Conservation (phyloP, 1,140 invertebrate species). For the Stegodyphus dumicola region DNA sequence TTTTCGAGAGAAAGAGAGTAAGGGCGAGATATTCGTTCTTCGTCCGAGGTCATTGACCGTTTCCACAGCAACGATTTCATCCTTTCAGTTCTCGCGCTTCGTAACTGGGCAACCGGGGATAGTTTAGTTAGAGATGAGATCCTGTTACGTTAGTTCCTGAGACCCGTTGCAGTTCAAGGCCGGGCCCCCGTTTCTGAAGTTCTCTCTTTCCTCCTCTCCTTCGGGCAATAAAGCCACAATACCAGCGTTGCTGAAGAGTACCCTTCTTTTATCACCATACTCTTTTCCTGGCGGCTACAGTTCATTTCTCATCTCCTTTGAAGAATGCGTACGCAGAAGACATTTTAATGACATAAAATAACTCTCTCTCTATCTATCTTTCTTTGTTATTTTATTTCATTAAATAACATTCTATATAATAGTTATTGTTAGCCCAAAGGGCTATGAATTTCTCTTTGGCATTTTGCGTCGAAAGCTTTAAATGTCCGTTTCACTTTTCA, state of each 20-base stretch:
- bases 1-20: not conserved
- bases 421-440: no score
- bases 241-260: not conserved
- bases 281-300: no score
- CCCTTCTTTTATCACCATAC: no score
- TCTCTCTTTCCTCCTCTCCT: not conserved
- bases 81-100: constrained; percentile 8
- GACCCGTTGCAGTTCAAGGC: constrained; percentile 29
- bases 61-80: constrained; percentile 30
- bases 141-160: constrained; percentile 34
- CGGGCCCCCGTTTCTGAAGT: constrained; percentile 3
- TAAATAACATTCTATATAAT: no score
- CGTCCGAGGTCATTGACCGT: constrained; percentile 34
- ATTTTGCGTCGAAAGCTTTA: no score
- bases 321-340: no score
- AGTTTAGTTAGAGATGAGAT: constrained; percentile 39
- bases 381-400: no score
- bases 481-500: no score
- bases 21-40: not conserved
- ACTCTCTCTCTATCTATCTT: no score
- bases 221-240: not conserved
- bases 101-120: constrained; percentile 20
- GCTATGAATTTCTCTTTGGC: no score
- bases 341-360: no score
- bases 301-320: no score